Evolutionary conservation across 2,113 vertebrate species (phyloP), one percentile per base, ranked within the genome.

Genomic region (Eurypyga helias): DNA sequence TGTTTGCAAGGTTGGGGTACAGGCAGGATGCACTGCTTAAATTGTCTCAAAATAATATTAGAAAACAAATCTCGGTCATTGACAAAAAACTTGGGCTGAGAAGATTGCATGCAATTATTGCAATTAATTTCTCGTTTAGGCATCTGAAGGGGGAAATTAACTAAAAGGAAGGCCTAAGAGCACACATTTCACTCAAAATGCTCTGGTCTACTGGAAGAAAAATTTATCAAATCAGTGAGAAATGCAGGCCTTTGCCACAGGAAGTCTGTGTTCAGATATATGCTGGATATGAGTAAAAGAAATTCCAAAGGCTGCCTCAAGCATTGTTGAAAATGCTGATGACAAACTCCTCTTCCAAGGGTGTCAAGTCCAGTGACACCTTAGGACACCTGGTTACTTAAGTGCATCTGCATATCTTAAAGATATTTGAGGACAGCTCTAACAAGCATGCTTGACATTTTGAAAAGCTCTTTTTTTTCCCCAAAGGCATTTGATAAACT

Each of bases 401-500:
- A 36, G n/a, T 36, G 36, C 46, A 69, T 96, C 87, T 96, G 77
- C 89, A 84, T 92, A 89, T 91, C 89, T 89, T 29, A 76, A 75
- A 77, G 70, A 57, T 72, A 31, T 46, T 87, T 52, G 89, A 96
- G 94, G 73, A 91, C 70, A 70, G 57, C 73, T 94, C 78, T 93
- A 96, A 89, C 52, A 91, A 91, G 91, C 52, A 24, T 4, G 3
- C 31, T 17, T 94, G 94, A 83, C 75, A 65, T 89, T 95, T 93
- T 83, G 69, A 87, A 95, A 90, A 79, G 79, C 36, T 83, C 83
- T 75, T 92, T 75, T 93, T 77, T 55, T 6, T 0, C 76, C 28
- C 69, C 0, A 8, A 52, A 91, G 70, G 46, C 58, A 5, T 92
- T 93, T 85, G 33, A 77, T 95, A 90, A 96, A 69, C 49, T 89